Evolutionary conservation across 2,113 vertebrate species (phyloP), one percentile per base, ranked within the genome.

Genomic region (Phyllopteryx taeniolatus): DNA sequence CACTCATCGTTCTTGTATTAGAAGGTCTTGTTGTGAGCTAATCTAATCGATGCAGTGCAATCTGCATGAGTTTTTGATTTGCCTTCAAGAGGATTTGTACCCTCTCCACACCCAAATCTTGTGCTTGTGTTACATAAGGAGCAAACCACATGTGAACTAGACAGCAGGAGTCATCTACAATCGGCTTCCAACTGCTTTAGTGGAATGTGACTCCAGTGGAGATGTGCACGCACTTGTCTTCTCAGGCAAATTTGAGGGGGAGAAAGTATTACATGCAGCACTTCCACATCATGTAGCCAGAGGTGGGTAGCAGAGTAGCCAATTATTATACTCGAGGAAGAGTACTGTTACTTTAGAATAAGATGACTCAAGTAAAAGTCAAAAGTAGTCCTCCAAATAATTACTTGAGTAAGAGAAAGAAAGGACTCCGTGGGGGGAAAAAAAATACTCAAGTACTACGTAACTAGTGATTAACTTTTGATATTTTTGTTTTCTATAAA

Each of bases 111-210:
- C 17, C 61, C 60, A 76, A 78, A 71, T 57, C 68, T 60, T 75
- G 76, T 82, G 84, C 74, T 57, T 44, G 49, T 12, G 78, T 84
- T 85, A 77, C 78, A 80, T 79, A 87, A 89, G 75, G 31, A 68
- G 20, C 13, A 73, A 22, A 76, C 70, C 46, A 84, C 81, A 85
- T 78, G 76, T 83, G 78, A 83, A 84, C 70, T 78, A 85, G 79
- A 68, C 62, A 57, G 49, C 67, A n/a, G 8, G 79, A 46, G 61
- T 35, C 43, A 63, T 71, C 27, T 67, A 70, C 68, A 53, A 39
- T 14, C 22, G 71, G 60, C 67, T 54, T 53, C 49, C 49, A 61
- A 33, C 72, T 31, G 73, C 20, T 8, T 65, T 46, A 33, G 44
- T 15, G 12, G 68, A 64, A 68, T 73, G 43, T 27, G 53, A 61